Evolutionary conservation across 2,797 vertebrate species (phyloP), one percentile per base, ranked within the genome.

Genomic region (Synanceia verrucosa): DNA sequence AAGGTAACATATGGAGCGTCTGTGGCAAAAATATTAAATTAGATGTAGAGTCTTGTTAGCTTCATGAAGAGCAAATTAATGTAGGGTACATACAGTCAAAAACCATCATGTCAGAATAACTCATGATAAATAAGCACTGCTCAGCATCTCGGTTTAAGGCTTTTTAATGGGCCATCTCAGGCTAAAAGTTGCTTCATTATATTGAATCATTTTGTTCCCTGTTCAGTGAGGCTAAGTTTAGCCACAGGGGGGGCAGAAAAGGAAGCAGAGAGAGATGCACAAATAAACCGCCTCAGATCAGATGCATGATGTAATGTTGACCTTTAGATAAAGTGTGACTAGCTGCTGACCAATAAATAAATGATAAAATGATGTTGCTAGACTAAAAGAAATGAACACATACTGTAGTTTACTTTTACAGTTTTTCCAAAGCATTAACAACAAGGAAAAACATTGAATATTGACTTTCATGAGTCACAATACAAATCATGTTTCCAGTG

Each of bases 401-500:
- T n/a, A 5, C 39, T 9, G 16, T 58, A 29, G 19, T 41, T 26
- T 33, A 9, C 13, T 44, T 70, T 31, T n/a, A 31, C n/a, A 34
- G 44, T 67, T 79, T 65, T 52, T 52, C 65, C 44, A 46, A 65
- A 57, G 51, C 23, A 16, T 3, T 52, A 57, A 55, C 1, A 5
- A 39, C 5, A 13, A 43, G 50, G 14, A 24, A 7, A 58, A 21
- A 61, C 7, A 46, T 2, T 39, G 19, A 21, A 58, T 14, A 28
- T 16, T 67, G 47, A 62, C 4, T 19, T 8, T 33, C 48, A 33
- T 77, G 63, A 76, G 50, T 69, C 80, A 76, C 23, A 44, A 24
- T 18, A 46, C 36, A 37, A 41, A 59, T 52, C 18, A 37, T 37
- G 73, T 66, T 82, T 73, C 68, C 44, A 66, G 69, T 85, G 75